Evolutionary conservation across 1,140 invertebrate species (phyloP), one percentile per base, ranked within the genome.

Genomic region (Cotesia typhae): DNA sequence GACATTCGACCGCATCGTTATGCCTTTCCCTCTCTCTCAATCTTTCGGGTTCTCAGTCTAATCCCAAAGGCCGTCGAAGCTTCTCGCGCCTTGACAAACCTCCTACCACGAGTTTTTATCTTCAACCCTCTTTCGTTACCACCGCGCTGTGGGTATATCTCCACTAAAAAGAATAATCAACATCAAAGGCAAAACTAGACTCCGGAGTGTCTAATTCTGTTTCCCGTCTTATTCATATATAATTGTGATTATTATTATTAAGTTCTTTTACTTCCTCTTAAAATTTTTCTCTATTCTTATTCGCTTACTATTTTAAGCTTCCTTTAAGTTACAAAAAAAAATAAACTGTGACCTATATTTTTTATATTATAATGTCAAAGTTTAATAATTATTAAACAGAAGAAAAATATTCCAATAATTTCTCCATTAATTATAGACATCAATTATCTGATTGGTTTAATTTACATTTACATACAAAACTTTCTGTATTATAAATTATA

Each of bases 1-100:
- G 82, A 84, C 85, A 83, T 85, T 85, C 84, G 81, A 84, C 83
- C 84, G 82, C 84, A 81, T 85, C 84, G 83, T 84, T 84, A 85
- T 83, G 79, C 82, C 79, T 81, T 79, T 47, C 4, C 41, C 71
- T 77, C 73, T 81, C 79, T 84, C 73, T 69, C 64, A 73, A 67
- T 67, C 60, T 28, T 9, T 9, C 53, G 63, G 63, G 51, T 41
- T 83, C 79, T 71, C 78, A 70, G 78, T 60, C 72, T 67, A 75
- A 69, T 68, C 68, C 68, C 66, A 63, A 37, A 74, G 71, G 37
- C 70, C 59, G 60, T 74, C 63, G 38, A 20, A 41, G 59, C 61
- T 68, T 73, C 67, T 74, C 55, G 64, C 28, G 70, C 61, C 55
- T 73, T 71, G 67, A 72, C 74, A 75, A 67, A 65, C 41, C 66